phyloP scores from a whole-genome alignment of 2,888 invertebrate species.

The Heliconius ismenius region DNA sequence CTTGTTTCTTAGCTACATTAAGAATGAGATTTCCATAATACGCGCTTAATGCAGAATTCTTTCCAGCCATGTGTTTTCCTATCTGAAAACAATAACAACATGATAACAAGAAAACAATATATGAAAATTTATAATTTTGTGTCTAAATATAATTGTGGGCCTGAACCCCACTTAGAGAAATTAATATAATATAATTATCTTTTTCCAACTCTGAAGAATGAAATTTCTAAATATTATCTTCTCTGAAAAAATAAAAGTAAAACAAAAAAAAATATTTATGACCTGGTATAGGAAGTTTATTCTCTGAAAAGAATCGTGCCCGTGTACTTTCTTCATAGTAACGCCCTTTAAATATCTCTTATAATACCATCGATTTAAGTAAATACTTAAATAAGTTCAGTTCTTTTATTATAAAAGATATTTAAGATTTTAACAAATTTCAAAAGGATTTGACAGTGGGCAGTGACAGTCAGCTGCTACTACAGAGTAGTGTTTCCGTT shows the following conservation, averaged over 20 bases:
- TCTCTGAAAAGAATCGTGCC: slow-evolving; percentile 85
- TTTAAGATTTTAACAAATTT: too few relatives aligned
- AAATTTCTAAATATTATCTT: neutral
- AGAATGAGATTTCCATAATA: slow-evolving; percentile 81
- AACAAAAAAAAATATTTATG: slow-evolving; percentile 39
- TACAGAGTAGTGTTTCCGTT: neutral
- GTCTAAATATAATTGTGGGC: neutral
- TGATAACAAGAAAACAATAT: slow-evolving; percentile 3
- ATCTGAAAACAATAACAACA: slow-evolving; percentile 63
- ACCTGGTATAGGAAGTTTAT: slow-evolving; percentile 88
- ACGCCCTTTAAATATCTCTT: neutral
- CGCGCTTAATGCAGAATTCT: slow-evolving; percentile 71
- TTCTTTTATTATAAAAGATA: too few relatives aligned
- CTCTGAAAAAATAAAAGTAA: neutral
- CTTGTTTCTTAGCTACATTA: slow-evolving; percentile 82
- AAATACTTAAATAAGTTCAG: neutral
- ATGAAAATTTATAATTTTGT: neutral
- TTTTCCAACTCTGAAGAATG: neutral
- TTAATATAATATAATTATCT: neutral
- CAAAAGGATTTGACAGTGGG: neutral
- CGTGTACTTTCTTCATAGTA: slow-evolving; percentile 80
- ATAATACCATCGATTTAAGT: neutral
- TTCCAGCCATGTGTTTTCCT: slow-evolving; percentile 70
- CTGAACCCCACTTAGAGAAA: neutral
- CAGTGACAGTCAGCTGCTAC: slow-evolving; percentile 16